Base-by-base conservation (phyloP, 2,113 vertebrate genomes). In the Phasianus colchicus region DNA sequence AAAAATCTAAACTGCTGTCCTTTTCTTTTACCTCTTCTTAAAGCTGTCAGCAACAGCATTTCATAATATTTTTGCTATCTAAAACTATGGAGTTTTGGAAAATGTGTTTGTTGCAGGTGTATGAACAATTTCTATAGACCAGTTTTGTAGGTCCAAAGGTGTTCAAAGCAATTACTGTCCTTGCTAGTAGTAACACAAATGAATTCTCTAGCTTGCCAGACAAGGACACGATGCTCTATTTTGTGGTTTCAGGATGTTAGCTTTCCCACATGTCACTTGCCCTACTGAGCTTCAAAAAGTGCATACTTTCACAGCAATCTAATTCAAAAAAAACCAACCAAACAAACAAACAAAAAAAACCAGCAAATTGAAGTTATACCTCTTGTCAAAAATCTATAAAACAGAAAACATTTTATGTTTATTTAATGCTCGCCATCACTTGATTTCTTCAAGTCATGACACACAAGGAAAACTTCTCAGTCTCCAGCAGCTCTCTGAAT, bases 141-240 rank as follows among this genome's bases (percentile, higher is more conserved):
- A 78, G 86, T 88, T 86, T 88, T 89, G 77, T 20, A 54, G 70
- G 92, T 95, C 47, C 83, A 93, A 92, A 94, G 95, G 93, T 96
- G 94, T 94, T 78, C 86, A 93, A 86, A 96, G 92, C 90, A 90
- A 96, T 96, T 94, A 88, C 73, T 84, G 43, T 86, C 73, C 70
- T 82, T 32, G 12, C 61, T 69, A 88, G 61, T 30, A 90, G 73
- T 43, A 88, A 86, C 42, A 90, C 25, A 94, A 95, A 93, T 84
- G 70, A 77, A 88, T 95, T 89, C 86, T 88, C 66, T 78, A 65
- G 86, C 83, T 75, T 93, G 70, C 80, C 76, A 95, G 83, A 75
- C 65, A 86, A 82, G 76, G 76, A 90, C 90, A 90, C 0, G 22
- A 84, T 81, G 77, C 86, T 94, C 75, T 92, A 55, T 77, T 96